These are phyloP conservation scores for Oryzias curvinotus DNA, from an alignment of 2,113 vertebrate genomes.

Conservation along the genomic window DNA sequence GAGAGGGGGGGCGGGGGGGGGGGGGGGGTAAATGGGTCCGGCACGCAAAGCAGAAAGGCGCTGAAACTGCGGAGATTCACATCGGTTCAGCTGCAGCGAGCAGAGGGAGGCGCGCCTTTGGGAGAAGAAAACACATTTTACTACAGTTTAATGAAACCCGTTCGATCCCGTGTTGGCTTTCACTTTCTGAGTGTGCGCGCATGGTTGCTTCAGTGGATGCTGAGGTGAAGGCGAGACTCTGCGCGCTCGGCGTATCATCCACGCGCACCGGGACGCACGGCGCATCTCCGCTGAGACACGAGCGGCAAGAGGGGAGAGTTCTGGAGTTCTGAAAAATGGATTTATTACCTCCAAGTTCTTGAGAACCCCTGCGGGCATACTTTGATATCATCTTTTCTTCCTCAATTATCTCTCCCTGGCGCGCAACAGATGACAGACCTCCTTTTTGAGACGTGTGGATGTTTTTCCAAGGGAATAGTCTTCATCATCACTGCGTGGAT, in stretches of 20 bases:
- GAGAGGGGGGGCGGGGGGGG: slow-evolving; percentile 41
- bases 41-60: slow-evolving; percentile 67
- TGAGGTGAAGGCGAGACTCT: slow-evolving; percentile 53
- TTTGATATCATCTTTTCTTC: not conserved
- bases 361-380: not conserved
- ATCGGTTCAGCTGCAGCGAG: slow-evolving; percentile 39
- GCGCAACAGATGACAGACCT: slow-evolving; percentile 57
- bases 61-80: slow-evolving; percentile 64
- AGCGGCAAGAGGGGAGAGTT: slow-evolving; percentile 11
- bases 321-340: slow-evolving; percentile 59
- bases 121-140: slow-evolving; percentile 14
- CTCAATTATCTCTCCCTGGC: slow-evolving; percentile 17
- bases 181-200: not conserved
- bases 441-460: slow-evolving; percentile 29
- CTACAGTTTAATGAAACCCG: not conserved
- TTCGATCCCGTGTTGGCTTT: slow-evolving; percentile 7
- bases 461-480: slow-evolving; percentile 58
- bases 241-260: slow-evolving; percentile 38
- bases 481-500: slow-evolving; percentile 54
- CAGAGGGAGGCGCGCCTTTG: slow-evolving; percentile 33
- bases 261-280: slow-evolving; percentile 60
- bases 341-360: slow-evolving; percentile 40
- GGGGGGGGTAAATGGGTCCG: slow-evolving; percentile 68
- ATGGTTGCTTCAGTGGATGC: slow-evolving; percentile 45
- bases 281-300: slow-evolving; percentile 47